Evolutionary conservation across 1,140 invertebrate genomes (phyloP).

Genomic region (Heliconius himera): DNA sequence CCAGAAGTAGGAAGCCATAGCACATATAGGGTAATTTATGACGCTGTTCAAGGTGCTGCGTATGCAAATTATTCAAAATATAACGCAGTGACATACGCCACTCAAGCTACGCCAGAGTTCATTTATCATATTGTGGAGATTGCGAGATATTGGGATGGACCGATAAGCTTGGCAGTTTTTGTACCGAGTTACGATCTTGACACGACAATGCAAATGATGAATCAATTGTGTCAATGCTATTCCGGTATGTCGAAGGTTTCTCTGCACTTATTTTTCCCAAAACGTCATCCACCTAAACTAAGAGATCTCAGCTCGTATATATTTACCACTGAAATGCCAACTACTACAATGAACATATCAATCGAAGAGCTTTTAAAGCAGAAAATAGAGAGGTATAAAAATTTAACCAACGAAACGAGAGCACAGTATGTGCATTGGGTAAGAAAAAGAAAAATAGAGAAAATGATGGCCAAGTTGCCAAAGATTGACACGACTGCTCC

Average conservation of each 20-base stretch:
- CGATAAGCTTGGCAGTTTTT: constrained; percentile 88
- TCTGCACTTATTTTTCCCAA: constrained; percentile 86
- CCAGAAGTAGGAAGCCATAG: constrained; percentile 83
- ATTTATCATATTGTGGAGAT: constrained; percentile 87
- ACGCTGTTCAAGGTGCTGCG: constrained; percentile 80
- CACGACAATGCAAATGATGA: constrained; percentile 83
- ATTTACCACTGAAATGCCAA: constrained; percentile 46
- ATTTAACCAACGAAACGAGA: constrained; percentile 62
- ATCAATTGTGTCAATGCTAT: constrained; percentile 84
- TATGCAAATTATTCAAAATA: constrained; percentile 64
- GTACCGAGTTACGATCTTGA: constrained; percentile 86
- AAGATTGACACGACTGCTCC: constrained; percentile 39
- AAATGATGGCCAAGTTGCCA: constrained; percentile 59
- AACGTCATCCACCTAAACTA: constrained; percentile 55
- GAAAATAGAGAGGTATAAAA: constrained; percentile 64
- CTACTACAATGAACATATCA: constrained; percentile 54
- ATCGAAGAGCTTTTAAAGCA: constrained; percentile 50
- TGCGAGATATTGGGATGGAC: constrained; percentile 87
- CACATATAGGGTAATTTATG: constrained; percentile 85
- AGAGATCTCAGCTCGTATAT: constrained; percentile 41
- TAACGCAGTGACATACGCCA: constrained; percentile 85
- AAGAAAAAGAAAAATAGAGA: constrained; percentile 65
- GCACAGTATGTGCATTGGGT: constrained; percentile 65
- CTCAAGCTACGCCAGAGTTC: constrained; percentile 89
- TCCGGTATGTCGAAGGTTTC: constrained; percentile 86